Conservation (phyloP, 2,888 invertebrate genomes). For the Listrodromus nycthemerus region DNA sequence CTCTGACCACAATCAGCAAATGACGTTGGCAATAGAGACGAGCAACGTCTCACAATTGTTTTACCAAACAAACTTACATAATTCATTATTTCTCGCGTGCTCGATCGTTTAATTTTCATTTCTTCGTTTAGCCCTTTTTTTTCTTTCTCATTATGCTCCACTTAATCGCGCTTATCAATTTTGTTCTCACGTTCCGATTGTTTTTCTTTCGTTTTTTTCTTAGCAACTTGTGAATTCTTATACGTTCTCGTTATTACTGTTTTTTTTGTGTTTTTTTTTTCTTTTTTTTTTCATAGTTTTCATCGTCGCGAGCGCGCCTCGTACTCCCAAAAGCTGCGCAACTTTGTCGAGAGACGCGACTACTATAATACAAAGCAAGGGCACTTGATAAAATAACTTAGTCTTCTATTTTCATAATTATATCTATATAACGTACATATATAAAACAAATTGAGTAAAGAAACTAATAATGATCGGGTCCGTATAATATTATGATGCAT, state of each 20-base stretch:
- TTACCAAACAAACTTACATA: conserved; percentile 40
- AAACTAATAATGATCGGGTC: conserved; percentile 81
- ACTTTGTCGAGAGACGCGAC: conserved; percentile 81
- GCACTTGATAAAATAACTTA: conserved; percentile 88
- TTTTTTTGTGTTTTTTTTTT: not conserved
- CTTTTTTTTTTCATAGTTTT: conserved; percentile 23
- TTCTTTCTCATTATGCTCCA: conserved; percentile 66
- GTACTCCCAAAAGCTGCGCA: conserved; percentile 80
- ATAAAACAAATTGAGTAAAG: conserved; percentile 84
- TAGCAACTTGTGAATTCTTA: conserved; percentile 62
- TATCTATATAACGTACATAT: conserved; percentile 84
- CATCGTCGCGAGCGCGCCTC: conserved; percentile 38
- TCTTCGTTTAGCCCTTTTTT: conserved; percentile 60
- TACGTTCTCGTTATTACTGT: conserved; percentile 53
- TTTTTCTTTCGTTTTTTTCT: conserved; percentile 62
- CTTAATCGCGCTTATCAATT: conserved; percentile 74
- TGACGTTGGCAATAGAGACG: conserved; percentile 53
- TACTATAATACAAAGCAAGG: conserved; percentile 87
- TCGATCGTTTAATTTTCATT: conserved; percentile 26
- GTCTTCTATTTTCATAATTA: conserved; percentile 85
- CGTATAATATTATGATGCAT: conserved; percentile 80
- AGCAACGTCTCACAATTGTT: conserved; percentile 49
- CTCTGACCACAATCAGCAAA: conserved; percentile 77
- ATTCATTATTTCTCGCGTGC: conserved; percentile 55
- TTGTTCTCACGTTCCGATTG: conserved; percentile 62